Conservation (phyloP, 1,140 invertebrate species). For the Propsilocerus akamusi region DNA sequence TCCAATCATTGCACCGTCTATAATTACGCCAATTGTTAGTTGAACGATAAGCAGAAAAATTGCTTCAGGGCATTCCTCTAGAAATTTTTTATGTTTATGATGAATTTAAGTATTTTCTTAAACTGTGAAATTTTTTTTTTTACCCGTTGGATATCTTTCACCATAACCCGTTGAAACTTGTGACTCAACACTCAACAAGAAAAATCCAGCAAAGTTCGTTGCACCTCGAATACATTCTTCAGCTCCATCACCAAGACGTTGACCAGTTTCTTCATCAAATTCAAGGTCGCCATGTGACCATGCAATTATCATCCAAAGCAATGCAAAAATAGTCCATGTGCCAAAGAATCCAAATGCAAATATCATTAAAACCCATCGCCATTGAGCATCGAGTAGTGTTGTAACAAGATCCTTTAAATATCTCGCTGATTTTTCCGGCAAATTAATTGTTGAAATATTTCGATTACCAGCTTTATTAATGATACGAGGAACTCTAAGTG, state of each 20-base stretch:
- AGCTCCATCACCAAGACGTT: slow-evolving; percentile 16
- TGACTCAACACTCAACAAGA: slow-evolving; percentile 39
- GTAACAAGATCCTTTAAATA: slow-evolving; percentile 38
- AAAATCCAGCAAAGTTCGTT: slow-evolving; percentile 30
- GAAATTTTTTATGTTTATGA: neutral
- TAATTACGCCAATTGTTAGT: slow-evolving; percentile 32
- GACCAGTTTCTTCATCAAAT: slow-evolving; percentile 15
- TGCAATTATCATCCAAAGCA: slow-evolving; percentile 29
- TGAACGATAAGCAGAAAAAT: slow-evolving; percentile 48
- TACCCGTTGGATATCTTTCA: slow-evolving; percentile 7
- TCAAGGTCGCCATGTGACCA: slow-evolving; percentile 29
- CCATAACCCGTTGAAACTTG: slow-evolving; percentile 18
- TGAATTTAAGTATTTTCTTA: neutral
- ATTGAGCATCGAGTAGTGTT: slow-evolving; percentile 37
- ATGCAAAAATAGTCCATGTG: slow-evolving; percentile 32
- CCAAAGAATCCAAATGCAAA: slow-evolving; percentile 29
- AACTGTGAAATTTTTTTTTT: neutral
- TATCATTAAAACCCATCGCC: slow-evolving; percentile 35
- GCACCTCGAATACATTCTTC: slow-evolving; percentile 28
- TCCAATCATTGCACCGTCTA: slow-evolving; percentile 34
- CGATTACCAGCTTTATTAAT: slow-evolving; percentile 21
- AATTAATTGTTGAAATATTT: slow-evolving; percentile 21
- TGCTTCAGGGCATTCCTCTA: slow-evolving; percentile 63
- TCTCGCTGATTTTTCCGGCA: slow-evolving; percentile 29
- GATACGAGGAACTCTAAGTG: slow-evolving; percentile 8